A percentile compares a stretch with the other conserved stretches of the same genome.
Conservation (phyloP, 2,113 vertebrate species). For the Prunella fulvescens region DNA sequence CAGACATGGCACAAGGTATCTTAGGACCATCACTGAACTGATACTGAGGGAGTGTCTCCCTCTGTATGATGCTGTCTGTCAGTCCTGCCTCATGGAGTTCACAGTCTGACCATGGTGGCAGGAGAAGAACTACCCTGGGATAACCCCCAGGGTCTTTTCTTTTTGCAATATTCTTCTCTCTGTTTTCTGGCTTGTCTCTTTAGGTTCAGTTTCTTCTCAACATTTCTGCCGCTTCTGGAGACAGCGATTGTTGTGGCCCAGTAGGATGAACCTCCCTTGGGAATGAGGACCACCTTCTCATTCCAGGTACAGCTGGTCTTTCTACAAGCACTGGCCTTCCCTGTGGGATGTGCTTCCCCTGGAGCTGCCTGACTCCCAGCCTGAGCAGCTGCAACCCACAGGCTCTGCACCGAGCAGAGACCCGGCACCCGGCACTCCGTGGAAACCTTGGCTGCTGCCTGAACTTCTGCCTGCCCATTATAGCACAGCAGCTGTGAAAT, state of each 20-base stretch:
- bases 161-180: not conserved
- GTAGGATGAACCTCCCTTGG: not conserved
- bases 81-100: not conserved
- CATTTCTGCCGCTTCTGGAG: not conserved
- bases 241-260: not conserved
- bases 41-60: not conserved
- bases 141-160: not conserved
- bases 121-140: not conserved
- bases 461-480: not conserved
- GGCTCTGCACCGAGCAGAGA: not conserved
- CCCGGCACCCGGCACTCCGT: fast-evolving
- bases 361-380: not conserved
- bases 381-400: not conserved
- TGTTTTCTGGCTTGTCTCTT: not conserved
- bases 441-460: not conserved
- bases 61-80: not conserved
- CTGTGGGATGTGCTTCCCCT: not conserved
- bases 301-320: not conserved
- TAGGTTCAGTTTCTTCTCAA: not conserved
- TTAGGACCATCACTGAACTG: not conserved
- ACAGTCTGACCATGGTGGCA: not conserved
- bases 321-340: not conserved
- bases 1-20: not conserved
- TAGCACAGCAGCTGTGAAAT: constrained; percentile 44
- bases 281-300: not conserved